phyloP scores from a whole-genome alignment of 2,888 invertebrate genomes.

The Chymomyza caudatula region DNA sequence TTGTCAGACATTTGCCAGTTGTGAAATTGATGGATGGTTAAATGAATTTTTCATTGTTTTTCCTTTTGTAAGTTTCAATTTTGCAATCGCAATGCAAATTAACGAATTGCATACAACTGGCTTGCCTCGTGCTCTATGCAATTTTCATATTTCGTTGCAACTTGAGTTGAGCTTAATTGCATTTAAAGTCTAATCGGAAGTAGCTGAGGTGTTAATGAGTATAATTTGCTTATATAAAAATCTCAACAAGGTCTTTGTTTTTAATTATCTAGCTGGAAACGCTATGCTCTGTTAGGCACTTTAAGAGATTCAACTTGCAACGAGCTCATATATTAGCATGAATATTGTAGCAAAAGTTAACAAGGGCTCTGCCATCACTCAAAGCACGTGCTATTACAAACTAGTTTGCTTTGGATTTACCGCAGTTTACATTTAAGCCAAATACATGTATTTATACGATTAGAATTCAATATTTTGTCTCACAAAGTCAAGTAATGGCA shows the following conservation, averaged over 20 bases:
- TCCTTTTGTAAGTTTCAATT: background rate
- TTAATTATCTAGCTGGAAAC: conserved; percentile 28
- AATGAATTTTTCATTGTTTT: background rate
- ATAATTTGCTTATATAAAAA: conserved; percentile 15
- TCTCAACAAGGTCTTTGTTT: conserved; percentile 25
- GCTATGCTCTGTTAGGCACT: background rate
- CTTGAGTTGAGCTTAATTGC: conserved; percentile 12
- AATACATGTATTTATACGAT: too few relatives aligned
- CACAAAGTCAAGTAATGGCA: too few relatives aligned
- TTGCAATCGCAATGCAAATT: background rate
- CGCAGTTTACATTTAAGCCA: too few relatives aligned
- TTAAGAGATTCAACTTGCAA: background rate
- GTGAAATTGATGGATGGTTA: background rate
- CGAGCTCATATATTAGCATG: too few relatives aligned
- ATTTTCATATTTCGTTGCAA: conserved; percentile 3
- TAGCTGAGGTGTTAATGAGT: conserved; percentile 52
- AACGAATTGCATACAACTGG: background rate
- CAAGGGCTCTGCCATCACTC: too few relatives aligned
- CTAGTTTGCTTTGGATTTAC: too few relatives aligned
- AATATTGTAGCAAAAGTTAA: too few relatives aligned
- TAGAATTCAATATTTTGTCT: too few relatives aligned
- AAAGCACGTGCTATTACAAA: too few relatives aligned
- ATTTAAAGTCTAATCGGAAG: conserved; percentile 43
- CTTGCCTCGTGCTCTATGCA: conserved; percentile 16
- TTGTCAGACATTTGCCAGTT: conserved; percentile 1